phyloP scores from a whole-genome alignment of 1,140 invertebrate species.

The Calephelis virginiensis region DNA sequence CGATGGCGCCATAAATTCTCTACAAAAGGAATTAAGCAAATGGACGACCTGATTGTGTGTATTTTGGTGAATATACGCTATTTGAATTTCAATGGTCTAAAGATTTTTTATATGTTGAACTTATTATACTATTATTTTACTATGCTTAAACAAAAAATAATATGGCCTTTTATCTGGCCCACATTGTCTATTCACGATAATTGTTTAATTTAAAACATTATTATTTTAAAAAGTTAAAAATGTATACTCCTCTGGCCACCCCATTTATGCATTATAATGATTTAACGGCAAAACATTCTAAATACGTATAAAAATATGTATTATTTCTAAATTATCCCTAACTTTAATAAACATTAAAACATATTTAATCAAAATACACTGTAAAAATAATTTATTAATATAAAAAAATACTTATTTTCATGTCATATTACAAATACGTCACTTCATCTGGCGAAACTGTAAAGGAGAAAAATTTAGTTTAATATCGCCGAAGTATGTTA shows the following conservation, averaged over 20 bases:
- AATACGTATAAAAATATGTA: constrained; percentile 1
- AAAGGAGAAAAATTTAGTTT: not conserved
- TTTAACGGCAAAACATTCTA: not conserved
- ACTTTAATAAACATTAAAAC: not conserved
- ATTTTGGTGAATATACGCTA: constrained; percentile 7
- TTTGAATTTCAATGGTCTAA: constrained; percentile 7
- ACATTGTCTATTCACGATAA: constrained; percentile 25
- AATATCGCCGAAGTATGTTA: not conserved
- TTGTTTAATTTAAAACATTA: constrained; percentile 22
- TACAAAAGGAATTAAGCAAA: too few species aligned
- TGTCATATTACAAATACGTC: not conserved
- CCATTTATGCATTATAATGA: not conserved
- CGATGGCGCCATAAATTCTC: too few species aligned
- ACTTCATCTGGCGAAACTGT: constrained; percentile 14
- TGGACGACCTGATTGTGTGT: too few species aligned
- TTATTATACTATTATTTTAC: constrained; percentile 16
- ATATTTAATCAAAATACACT: constrained; percentile 16
- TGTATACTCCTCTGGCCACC: constrained; percentile 22
- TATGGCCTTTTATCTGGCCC: constrained; percentile 23
- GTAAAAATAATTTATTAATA: too few species aligned
- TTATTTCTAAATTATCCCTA: not conserved
- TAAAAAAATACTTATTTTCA: not conserved
- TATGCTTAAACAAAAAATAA: constrained; percentile 26
- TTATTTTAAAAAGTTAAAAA: constrained; percentile 17
- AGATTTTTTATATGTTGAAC: constrained; percentile 21